Evolutionary conservation across 2,113 vertebrate species (phyloP).

Genomic region (Clarias gariepinus): DNA sequence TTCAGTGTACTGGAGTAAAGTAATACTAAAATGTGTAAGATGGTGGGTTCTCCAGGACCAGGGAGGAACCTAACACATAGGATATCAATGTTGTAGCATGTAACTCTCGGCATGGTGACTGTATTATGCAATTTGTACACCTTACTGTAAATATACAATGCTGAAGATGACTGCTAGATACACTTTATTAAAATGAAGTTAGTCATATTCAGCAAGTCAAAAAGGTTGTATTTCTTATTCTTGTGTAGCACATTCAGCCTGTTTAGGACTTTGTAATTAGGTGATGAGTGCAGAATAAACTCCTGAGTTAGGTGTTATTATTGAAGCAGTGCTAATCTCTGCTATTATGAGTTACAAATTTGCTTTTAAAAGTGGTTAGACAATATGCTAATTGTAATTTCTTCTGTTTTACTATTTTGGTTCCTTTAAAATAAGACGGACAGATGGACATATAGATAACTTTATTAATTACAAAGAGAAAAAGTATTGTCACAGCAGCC

Average conservation of each 20-base stretch:
- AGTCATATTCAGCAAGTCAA: background rate
- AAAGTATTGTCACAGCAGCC: too few species aligned
- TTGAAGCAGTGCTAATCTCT: background rate
- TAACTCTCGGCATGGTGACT: too few species aligned
- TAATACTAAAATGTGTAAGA: background rate
- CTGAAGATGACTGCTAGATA: background rate
- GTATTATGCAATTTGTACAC: background rate
- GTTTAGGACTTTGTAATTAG: background rate
- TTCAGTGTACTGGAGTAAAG: background rate
- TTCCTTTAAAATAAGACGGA: background rate
- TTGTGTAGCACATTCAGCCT: background rate
- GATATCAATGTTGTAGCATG: background rate
- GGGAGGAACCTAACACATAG: background rate
- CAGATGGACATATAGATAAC: too few species aligned
- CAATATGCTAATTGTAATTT: background rate
- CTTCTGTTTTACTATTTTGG: background rate
- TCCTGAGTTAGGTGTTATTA: background rate
- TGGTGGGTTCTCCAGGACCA: background rate
- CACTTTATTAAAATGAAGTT: background rate
- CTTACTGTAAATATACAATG: background rate
- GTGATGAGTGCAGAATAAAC: too few species aligned
- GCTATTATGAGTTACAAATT: background rate
- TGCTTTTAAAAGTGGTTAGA: background rate
- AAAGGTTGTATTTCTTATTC: background rate
- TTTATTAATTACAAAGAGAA: too few species aligned